Evolutionary conservation across 1,140 invertebrate genomes (phyloP).

Genomic region (Pseudomyrmex sp.): DNA sequence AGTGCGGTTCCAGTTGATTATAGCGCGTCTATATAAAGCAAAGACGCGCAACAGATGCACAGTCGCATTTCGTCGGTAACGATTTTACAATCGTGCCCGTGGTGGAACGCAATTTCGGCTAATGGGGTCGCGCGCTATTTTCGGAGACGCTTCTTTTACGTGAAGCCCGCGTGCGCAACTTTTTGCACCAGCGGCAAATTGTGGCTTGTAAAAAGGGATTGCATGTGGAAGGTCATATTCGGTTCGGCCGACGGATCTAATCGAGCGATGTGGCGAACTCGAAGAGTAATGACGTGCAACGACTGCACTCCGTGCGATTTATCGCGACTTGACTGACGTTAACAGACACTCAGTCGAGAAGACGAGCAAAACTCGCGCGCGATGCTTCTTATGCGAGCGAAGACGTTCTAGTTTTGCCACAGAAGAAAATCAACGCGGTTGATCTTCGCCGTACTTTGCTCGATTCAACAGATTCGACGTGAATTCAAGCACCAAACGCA

Average conservation of each 20-base stretch:
- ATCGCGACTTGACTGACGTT: conserved; percentile 31
- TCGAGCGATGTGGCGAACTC: conserved; percentile 32
- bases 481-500: not conserved
- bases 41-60: conserved; percentile 17
- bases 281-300: conserved; percentile 53
- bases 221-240: conserved; percentile 41
- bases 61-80: conserved; percentile 25
- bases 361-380: conserved; percentile 34
- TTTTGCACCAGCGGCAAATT: conserved; percentile 36
- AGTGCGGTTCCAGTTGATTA: not conserved
- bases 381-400: conserved; percentile 33
- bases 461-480: conserved; percentile 18
- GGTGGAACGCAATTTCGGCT: conserved; percentile 51
- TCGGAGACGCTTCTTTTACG: conserved; percentile 6
- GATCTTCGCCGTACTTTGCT: not conserved
- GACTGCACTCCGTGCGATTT: conserved; percentile 40
- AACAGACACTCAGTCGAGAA: conserved; percentile 43
- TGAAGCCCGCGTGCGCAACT: not conserved
- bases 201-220: conserved; percentile 17
- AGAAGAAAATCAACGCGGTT: conserved; percentile 26
- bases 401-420: conserved; percentile 10
- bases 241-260: conserved; percentile 15
- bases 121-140: conserved; percentile 50
- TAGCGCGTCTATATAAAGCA: not conserved
- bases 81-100: conserved; percentile 34